Evolutionary conservation across 2,888 invertebrate genomes (phyloP).

Genomic region (Geophilus truncorum): DNA sequence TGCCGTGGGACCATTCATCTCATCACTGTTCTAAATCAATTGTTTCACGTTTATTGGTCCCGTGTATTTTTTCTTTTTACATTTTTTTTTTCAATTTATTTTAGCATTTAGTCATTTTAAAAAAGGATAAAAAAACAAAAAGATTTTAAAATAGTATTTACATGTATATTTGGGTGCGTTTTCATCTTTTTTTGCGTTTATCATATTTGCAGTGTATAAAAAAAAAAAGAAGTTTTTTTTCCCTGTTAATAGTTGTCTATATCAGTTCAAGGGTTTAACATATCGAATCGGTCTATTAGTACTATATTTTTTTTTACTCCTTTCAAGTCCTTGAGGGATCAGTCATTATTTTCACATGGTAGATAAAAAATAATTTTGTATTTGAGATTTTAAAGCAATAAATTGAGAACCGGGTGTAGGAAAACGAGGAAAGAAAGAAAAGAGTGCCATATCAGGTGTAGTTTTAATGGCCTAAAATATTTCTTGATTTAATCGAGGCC

Average conservation of each 20-base stretch:
- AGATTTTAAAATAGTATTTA: neutral
- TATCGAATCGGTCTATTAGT: neutral
- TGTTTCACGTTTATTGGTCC: neutral
- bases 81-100: no score
- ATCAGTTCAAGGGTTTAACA: neutral
- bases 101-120: no score
- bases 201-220: no score
- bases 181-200: neutral
- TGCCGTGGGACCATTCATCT: constrained; percentile 3
- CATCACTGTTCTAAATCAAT: neutral
- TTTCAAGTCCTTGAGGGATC: neutral
- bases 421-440: no score
- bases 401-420: no score
- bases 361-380: neutral
- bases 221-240: no score
- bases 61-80: no score
- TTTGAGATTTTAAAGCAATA: neutral
- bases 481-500: no score
- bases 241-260: neutral
- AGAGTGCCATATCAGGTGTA: no score
- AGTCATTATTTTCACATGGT: neutral
- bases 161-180: neutral
- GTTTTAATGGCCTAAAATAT: no score
- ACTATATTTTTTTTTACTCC: no score
- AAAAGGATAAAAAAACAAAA: no score